These are phyloP conservation scores for Megalonaias nervosa DNA, from an alignment of 1,140 invertebrate species.

Conservation along the genomic window DNA sequence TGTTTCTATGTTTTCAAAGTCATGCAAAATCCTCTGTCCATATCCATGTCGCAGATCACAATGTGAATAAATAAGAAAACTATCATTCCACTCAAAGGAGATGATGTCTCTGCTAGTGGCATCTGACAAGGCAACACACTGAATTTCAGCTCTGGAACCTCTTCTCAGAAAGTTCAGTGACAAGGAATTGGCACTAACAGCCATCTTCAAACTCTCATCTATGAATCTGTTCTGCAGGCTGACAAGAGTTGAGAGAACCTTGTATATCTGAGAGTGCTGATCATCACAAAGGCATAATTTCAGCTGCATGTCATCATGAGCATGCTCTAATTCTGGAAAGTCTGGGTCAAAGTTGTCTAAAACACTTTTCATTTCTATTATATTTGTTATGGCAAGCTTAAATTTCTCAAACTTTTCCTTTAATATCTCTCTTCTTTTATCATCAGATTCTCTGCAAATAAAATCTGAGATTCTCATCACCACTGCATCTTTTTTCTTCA, in stretches of 20 bases:
- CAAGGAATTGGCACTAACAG: slow-evolving; percentile 10
- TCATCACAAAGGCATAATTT: slow-evolving; percentile 10
- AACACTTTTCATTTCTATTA: not conserved
- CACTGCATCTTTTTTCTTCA: slow-evolving; percentile 14
- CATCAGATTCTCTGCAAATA: not conserved
- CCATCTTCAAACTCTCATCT: not conserved
- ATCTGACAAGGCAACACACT: slow-evolving; percentile 6
- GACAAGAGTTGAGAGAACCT: slow-evolving; percentile 2
- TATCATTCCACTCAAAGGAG: not conserved
- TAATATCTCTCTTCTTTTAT: not conserved
- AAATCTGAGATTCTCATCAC: slow-evolving; percentile 12
- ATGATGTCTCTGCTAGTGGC: slow-evolving; percentile 2
- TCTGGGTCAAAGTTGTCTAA: not conserved
- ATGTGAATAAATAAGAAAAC: slow-evolving; percentile 8
- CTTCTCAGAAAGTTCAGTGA: slow-evolving; percentile 1
- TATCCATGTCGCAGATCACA: slow-evolving; percentile 15
- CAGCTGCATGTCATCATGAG: slow-evolving; percentile 5
- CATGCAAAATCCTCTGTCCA: slow-evolving; percentile 13
- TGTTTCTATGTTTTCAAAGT: slow-evolving; percentile 31
- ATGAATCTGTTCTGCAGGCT: slow-evolving; percentile 21
- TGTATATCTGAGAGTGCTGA: slow-evolving; percentile 1
- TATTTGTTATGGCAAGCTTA: not conserved
- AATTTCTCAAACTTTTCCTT: slow-evolving; percentile 13
- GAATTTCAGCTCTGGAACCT: not conserved
- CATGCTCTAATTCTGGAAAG: not conserved